Evolutionary conservation across 2,113 vertebrate genomes (phyloP).

Genomic region (Callorhinus ursinus): DNA sequence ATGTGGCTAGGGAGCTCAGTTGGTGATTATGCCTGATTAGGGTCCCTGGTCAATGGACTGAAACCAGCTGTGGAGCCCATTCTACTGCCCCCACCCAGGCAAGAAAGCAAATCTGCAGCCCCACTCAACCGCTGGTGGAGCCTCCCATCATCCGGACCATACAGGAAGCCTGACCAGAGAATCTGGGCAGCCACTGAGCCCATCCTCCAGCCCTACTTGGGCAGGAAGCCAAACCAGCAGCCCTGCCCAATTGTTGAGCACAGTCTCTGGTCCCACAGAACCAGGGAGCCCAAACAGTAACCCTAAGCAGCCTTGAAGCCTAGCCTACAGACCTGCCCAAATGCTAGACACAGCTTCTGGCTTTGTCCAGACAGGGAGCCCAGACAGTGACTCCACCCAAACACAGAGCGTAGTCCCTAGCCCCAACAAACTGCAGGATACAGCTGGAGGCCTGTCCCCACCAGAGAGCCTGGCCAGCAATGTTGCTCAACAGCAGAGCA

Average conservation of each 20-base stretch:
- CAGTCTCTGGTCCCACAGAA: neutral
- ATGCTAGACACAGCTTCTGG: neutral
- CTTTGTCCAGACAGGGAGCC: neutral
- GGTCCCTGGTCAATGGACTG: neutral
- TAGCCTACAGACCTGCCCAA: neutral
- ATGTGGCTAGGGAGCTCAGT: neutral
- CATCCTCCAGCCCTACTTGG: neutral
- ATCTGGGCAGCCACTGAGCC: neutral
- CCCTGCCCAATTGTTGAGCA: neutral
- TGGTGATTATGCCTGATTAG: neutral
- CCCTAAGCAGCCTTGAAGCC: neutral
- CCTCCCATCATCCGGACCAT: neutral
- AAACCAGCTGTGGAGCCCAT: neutral
- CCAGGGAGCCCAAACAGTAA: neutral
- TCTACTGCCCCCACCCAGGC: neutral
- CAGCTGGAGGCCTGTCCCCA: neutral
- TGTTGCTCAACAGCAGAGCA: neutral
- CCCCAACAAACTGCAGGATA: neutral
- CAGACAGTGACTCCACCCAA: neutral
- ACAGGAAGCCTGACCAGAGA: neutral
- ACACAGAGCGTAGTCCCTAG: neutral
- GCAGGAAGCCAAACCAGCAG: neutral
- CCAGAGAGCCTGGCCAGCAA: neutral
- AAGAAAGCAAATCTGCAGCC: neutral
- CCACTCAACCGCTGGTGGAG: neutral